phyloP scores from a whole-genome alignment of 2,888 invertebrate species.

The Quadriops clusia region DNA sequence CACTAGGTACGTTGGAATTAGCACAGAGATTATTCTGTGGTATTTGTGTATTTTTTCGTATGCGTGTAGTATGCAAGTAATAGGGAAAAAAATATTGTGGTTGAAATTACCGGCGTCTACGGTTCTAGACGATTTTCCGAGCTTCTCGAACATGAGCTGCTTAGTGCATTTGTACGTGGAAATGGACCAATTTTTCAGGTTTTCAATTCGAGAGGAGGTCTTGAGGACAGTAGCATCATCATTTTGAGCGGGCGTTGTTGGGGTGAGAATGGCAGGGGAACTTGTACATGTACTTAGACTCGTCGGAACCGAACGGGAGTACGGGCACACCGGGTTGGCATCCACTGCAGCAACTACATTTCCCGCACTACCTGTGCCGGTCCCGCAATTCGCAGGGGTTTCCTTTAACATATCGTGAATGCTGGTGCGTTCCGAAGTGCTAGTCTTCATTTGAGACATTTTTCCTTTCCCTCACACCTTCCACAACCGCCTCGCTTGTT shows the following conservation, averaged over 20 bases:
- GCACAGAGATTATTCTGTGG: too few relatives aligned
- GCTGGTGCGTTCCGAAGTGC: conserved; percentile 46
- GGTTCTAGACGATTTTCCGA: conserved; percentile 86
- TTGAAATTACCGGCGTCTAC: conserved; percentile 61
- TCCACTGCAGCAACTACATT: conserved; percentile 60
- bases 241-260: conserved; percentile 38
- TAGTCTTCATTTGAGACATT: conserved; percentile 33
- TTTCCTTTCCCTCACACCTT: too few relatives aligned
- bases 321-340: conserved; percentile 49
- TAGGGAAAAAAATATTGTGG: conserved; percentile 2
- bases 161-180: conserved; percentile 97
- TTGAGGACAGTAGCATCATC: conserved; percentile 53
- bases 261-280: conserved; percentile 39
- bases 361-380: conserved; percentile 41
- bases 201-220: conserved; percentile 75
- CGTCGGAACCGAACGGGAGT: conserved; percentile 61
- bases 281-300: conserved; percentile 33
- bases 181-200: conserved; percentile 92
- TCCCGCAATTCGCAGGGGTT: conserved; percentile 65
- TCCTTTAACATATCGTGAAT: conserved; percentile 82
- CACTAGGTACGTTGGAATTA: too few relatives aligned
- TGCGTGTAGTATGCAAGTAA: neutral
- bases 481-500: too few relatives aligned
- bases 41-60: too few relatives aligned
- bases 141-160: conserved; percentile 89